Evolutionary conservation across 2,888 invertebrate genomes (phyloP).

Genomic region (Lithophane ornitopus): DNA sequence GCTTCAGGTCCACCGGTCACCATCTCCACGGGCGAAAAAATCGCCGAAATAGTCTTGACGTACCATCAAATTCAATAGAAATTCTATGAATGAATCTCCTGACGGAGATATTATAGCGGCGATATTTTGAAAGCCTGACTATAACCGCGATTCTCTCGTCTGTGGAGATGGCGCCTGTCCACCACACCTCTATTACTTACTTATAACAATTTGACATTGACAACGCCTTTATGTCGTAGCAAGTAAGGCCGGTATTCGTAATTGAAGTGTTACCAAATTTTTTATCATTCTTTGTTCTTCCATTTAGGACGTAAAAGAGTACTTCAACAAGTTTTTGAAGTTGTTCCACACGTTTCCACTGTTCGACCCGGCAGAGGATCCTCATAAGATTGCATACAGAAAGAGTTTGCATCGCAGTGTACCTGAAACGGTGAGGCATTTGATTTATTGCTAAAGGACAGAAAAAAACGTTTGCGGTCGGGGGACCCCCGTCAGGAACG

Average conservation of each 20-base stretch:
- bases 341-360: slow-evolving; percentile 78
- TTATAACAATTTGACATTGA: background rate
- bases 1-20: too few relatives aligned
- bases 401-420: slow-evolving; percentile 67
- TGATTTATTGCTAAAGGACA: background rate
- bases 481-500: too few relatives aligned
- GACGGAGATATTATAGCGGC: too few relatives aligned
- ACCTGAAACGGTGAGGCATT: slow-evolving; percentile 74
- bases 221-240: background rate
- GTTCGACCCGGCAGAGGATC: slow-evolving; percentile 82
- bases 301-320: slow-evolving; percentile 78
- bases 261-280: background rate
- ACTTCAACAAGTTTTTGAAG: slow-evolving; percentile 79
- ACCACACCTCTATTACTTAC: background rate
- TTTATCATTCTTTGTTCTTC: background rate
- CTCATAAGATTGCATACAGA: slow-evolving; percentile 71
- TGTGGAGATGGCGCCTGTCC: too few relatives aligned
- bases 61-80: too few relatives aligned
- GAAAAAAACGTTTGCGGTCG: background rate
- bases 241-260: background rate
- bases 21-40: too few relatives aligned
- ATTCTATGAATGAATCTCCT: too few relatives aligned
- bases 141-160: too few relatives aligned
- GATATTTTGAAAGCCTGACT: too few relatives aligned
- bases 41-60: too few relatives aligned